Evolutionary conservation across 2,797 vertebrate species (phyloP).

Genomic region (Delichon dasypus): DNA sequence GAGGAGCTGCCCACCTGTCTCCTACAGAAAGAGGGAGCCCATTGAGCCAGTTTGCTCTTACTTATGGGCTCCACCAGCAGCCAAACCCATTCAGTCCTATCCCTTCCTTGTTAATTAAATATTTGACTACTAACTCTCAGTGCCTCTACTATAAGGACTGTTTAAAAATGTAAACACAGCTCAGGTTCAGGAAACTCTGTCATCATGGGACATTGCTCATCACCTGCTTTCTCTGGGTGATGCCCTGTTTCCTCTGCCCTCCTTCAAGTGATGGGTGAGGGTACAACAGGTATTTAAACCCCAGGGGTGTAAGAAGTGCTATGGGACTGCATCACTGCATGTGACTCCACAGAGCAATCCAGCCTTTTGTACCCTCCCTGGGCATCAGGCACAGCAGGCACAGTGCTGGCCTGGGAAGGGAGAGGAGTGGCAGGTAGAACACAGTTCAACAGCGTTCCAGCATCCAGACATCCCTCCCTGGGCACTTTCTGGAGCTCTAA

Average conservation of each 20-base stretch:
- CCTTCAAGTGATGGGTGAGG: background rate
- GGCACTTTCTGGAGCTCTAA: background rate
- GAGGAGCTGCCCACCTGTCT: background rate
- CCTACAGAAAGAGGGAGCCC: background rate
- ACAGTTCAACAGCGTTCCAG: background rate
- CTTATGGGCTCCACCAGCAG: background rate
- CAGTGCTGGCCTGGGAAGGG: background rate
- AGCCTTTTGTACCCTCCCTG: background rate
- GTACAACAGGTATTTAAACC: accelerated
- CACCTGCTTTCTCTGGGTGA: background rate
- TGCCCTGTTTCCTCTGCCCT: background rate
- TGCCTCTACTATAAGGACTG: background rate
- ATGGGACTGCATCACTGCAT: background rate
- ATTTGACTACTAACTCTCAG: background rate
- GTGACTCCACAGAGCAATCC: accelerated
- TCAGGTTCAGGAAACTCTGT: background rate
- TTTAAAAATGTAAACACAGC: background rate
- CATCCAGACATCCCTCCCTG: background rate
- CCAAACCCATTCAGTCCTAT: background rate
- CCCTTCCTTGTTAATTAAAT: background rate
- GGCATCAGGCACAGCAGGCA: background rate
- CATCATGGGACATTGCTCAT: accelerated
- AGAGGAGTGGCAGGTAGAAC: background rate
- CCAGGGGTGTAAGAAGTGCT: background rate
- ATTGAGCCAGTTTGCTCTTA: background rate